Base-by-base conservation (phyloP, 2,888 invertebrate species). In the Papilio elwesi region DNA sequence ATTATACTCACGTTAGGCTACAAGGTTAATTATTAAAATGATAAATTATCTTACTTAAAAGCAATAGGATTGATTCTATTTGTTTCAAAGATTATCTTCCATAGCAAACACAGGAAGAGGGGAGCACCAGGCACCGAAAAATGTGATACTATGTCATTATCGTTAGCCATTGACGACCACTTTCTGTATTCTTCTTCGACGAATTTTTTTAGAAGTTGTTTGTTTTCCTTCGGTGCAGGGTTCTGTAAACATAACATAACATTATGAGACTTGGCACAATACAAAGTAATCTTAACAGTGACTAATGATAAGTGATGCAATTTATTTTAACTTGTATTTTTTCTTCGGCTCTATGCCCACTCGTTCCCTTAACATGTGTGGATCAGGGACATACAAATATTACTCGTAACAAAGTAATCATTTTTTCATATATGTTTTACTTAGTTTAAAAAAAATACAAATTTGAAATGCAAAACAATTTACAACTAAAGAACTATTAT, bases 101-200 rank as follows among this genome's bases (percentile, higher is more conserved):
- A 99, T 4, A 99, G 92, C 43, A 99, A 94, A 85, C 99, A 99
- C 0, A 99, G 94, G 86, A 99, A 99, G 26, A 99, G 90, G 51
- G 98, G 98, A 5, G 98, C 98, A 55, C 97, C 97, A n/a, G 97
- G 97, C 16, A 98, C 97, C 0, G 98, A 98, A 87, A 99, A 99
- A 88, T 99, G 99, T 0, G 98, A 97, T 81, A 99, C 98, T 55
- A 98, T 98, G 85, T 99, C 99, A 86, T 98, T 98, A 86, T 99
- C 99, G 88, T 98, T 99, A 59, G 97, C 98, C 98, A 99, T 99
- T 0, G 98, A 97, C 59, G 97, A 97, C 98, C 98, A 99, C 86
- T 98, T 99, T 76, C 98, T 95, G 84, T 98, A 99, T 84, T 99
- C 99, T 83, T 98, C 98, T 82, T 98, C 98, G 0, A 98, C 98